These are phyloP conservation scores for Xanthia icteritia DNA, from an alignment of 2,888 invertebrate genomes.

Conservation along the genomic window DNA sequence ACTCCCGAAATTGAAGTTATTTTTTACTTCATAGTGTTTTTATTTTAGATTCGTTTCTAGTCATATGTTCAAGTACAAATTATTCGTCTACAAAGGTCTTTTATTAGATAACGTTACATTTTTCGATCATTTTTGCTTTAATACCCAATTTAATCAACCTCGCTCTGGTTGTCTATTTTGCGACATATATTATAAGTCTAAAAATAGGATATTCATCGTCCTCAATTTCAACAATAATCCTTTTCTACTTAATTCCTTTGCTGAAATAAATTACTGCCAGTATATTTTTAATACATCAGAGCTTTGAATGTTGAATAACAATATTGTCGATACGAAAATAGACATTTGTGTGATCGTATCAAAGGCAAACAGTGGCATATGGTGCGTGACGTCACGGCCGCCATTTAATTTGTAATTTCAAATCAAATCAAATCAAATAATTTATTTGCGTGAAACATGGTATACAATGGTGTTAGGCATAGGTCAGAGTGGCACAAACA, in stretches of 20 bases:
- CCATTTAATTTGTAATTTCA: slow-evolving; percentile 63
- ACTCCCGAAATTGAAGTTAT: too few species aligned
- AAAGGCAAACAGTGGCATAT: slow-evolving; percentile 61
- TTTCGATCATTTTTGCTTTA: background rate
- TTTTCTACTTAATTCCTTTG: slow-evolving; percentile 15
- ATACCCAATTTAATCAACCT: background rate
- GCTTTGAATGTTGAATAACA: slow-evolving; percentile 20
- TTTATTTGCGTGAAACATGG: too few species aligned
- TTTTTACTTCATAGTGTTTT: too few species aligned
- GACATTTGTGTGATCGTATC: slow-evolving; percentile 51
- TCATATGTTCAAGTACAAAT: background rate
- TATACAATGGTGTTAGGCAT: too few species aligned
- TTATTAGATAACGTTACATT: background rate
- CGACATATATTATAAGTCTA: background rate
- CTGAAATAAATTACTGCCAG: slow-evolving; percentile 29
- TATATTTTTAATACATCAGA: slow-evolving; percentile 23
- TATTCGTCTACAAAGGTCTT: background rate
- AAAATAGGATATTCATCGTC: slow-evolving; percentile 20
- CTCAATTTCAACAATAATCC: background rate
- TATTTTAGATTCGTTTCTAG: slow-evolving; percentile 6
- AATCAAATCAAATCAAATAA: too few species aligned
- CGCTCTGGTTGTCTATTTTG: background rate
- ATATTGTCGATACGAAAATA: slow-evolving; percentile 35
- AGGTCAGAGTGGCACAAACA: too few species aligned
- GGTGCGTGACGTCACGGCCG: slow-evolving; percentile 59